Percentiles rank a stretch among this genome's conserved stretches.
Conservation (phyloP, 64 coral and sea anemone species). For the Porites lutea region DNA sequence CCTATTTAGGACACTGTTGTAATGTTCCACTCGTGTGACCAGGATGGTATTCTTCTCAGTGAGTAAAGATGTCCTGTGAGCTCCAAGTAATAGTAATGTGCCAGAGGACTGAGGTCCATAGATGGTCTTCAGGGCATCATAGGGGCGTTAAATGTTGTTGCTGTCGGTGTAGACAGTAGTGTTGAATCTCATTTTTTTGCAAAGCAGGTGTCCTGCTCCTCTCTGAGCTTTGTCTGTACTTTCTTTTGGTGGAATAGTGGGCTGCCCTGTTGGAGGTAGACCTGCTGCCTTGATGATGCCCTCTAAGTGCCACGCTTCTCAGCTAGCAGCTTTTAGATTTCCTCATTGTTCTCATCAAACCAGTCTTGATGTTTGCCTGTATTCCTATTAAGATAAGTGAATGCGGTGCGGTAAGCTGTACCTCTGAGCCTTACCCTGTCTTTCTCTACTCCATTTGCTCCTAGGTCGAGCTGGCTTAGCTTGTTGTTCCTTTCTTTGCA, state of each 20-base stretch:
- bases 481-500: too few relatives aligned
- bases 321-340: slow-evolving; percentile 27
- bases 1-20: slow-evolving; percentile 49
- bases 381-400: neutral
- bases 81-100: neutral
- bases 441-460: too few relatives aligned
- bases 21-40: slow-evolving; percentile 62
- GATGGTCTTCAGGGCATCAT: neutral
- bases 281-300: neutral
- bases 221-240: neutral
- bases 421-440: neutral
- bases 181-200: slow-evolving; percentile 20
- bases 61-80: slow-evolving; percentile 28
- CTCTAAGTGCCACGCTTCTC: neutral
- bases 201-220: slow-evolving; percentile 6
- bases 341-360: slow-evolving; percentile 51
- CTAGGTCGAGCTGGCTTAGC: too few relatives aligned
- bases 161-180: neutral
- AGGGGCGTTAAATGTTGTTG: slow-evolving; percentile 35
- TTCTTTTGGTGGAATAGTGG: neutral
- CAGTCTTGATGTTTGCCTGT: slow-evolving; percentile 54
- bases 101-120: neutral
- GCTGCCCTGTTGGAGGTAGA: neutral
- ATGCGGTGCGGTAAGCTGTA: neutral
- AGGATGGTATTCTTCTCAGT: slow-evolving; percentile 49